These are phyloP conservation scores for Parnassius smintheus DNA, from an alignment of 2,888 invertebrate species.

Conservation along the genomic window DNA sequence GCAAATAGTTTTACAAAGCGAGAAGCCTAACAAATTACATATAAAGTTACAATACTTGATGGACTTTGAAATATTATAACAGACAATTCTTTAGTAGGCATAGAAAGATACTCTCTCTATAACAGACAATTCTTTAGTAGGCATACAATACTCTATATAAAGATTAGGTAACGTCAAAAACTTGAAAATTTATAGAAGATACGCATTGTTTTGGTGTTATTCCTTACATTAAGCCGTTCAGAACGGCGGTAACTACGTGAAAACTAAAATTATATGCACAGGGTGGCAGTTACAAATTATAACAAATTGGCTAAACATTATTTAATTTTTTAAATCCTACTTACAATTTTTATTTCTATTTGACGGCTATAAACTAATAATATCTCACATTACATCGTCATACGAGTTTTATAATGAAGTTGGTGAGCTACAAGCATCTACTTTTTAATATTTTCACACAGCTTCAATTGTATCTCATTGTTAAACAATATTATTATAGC, in stretches of 20 bases:
- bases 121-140: background rate
- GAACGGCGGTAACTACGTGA: slow-evolving; percentile 65
- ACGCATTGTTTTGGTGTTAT: slow-evolving; percentile 67
- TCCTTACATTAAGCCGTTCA: slow-evolving; percentile 67
- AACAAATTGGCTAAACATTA: slow-evolving; percentile 42
- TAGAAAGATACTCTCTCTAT: too few species aligned
- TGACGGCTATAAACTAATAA: slow-evolving; percentile 56
- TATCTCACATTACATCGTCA: slow-evolving; percentile 68
- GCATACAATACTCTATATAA: slow-evolving; percentile 11
- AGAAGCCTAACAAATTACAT: background rate
- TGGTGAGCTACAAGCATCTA: slow-evolving; percentile 9
- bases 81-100: slow-evolving; percentile 1
- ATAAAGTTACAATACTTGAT: slow-evolving; percentile 13
- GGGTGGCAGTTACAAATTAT: slow-evolving; percentile 44
- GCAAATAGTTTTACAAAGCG: slow-evolving; percentile 60
- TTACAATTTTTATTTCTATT: slow-evolving; percentile 51
- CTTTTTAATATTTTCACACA: background rate
- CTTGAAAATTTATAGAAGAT: slow-evolving; percentile 32
- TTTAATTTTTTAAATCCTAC: slow-evolving; percentile 47
- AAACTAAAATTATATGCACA: slow-evolving; percentile 51
- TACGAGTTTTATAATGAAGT: slow-evolving; percentile 39
- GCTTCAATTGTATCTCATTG: background rate
- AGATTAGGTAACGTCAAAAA: slow-evolving; percentile 2
- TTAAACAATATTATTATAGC: background rate
- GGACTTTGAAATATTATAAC: slow-evolving; percentile 4